Percentiles rank a stretch among this genome's conserved stretches.
These are phyloP conservation scores for Psylliodes chrysocephalus DNA, from an alignment of 2,888 invertebrate genomes.

Conservation along the genomic window DNA sequence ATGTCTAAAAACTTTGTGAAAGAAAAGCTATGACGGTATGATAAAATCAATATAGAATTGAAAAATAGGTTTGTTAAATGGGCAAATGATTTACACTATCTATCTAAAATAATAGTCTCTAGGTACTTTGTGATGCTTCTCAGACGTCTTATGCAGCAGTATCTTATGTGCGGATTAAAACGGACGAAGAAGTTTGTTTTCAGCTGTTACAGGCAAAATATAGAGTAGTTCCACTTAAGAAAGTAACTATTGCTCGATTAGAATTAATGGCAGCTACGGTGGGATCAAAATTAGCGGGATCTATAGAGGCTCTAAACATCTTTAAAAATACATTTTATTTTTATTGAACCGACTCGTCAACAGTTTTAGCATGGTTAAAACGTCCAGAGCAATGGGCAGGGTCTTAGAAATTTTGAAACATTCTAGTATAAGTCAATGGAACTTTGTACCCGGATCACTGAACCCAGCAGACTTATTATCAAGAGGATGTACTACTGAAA, in stretches of 20 bases:
- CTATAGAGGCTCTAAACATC: background rate
- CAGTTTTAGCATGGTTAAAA: slow-evolving; percentile 24
- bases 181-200: background rate
- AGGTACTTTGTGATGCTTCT: slow-evolving; percentile 11
- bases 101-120: no score
- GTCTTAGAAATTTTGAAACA: slow-evolving; percentile 20
- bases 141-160: slow-evolving; percentile 14
- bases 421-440: slow-evolving; percentile 27
- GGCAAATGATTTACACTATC: no score
- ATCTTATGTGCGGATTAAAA: slow-evolving; percentile 1
- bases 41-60: background rate
- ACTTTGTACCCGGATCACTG: slow-evolving; percentile 24
- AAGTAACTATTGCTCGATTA: slow-evolving; percentile 45
- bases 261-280: slow-evolving; percentile 51
- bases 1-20: no score
- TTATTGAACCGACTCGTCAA: slow-evolving; percentile 24
- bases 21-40: no score
- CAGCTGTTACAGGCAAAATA: slow-evolving; percentile 43
- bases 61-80: no score
- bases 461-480: slow-evolving; percentile 30
- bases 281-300: background rate
- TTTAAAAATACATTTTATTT: slow-evolving; percentile 9
- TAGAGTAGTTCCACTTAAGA: slow-evolving; percentile 50
- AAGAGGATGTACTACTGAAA: slow-evolving; percentile 19
- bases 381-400: slow-evolving; percentile 24